Evolutionary conservation across 1,140 invertebrate genomes (phyloP).

Genomic region (Akabosia matsudoensis): DNA sequence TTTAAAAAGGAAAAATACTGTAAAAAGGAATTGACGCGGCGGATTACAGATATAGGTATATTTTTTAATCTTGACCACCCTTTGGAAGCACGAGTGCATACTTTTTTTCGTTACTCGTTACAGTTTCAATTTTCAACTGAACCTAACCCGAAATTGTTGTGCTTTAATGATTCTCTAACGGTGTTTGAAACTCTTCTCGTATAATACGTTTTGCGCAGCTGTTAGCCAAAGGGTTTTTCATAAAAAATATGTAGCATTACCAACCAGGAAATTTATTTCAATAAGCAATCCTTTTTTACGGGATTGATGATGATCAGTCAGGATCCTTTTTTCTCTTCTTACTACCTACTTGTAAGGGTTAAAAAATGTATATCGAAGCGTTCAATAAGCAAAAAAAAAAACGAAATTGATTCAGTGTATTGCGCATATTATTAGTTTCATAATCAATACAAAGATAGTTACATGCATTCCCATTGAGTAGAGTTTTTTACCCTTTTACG

Average conservation of each 20-base stretch:
- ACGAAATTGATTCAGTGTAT: conserved; percentile 3
- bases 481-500: conserved; percentile 22
- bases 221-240: not conserved
- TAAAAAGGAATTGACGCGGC: not conserved
- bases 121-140: conserved; percentile 17
- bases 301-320: not conserved
- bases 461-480: not conserved
- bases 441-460: conserved; percentile 10
- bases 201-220: not conserved
- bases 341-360: conserved; percentile 9
- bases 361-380: conserved; percentile 6
- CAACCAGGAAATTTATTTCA: not conserved
- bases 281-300: not conserved
- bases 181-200: not conserved
- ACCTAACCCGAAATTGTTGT: not conserved
- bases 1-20: not conserved
- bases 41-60: not conserved
- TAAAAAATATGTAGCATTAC: not conserved
- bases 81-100: not conserved
- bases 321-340: not conserved
- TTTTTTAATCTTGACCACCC: not conserved
- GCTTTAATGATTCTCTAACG: not conserved
- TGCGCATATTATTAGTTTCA: not conserved
- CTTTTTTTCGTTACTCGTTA: conserved; percentile 6
- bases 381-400: conserved; percentile 6